A percentile compares a stretch with the other conserved stretches of the same genome.
phyloP scores from a whole-genome alignment of 2,888 invertebrate genomes.

The Tineola bisselliella region DNA sequence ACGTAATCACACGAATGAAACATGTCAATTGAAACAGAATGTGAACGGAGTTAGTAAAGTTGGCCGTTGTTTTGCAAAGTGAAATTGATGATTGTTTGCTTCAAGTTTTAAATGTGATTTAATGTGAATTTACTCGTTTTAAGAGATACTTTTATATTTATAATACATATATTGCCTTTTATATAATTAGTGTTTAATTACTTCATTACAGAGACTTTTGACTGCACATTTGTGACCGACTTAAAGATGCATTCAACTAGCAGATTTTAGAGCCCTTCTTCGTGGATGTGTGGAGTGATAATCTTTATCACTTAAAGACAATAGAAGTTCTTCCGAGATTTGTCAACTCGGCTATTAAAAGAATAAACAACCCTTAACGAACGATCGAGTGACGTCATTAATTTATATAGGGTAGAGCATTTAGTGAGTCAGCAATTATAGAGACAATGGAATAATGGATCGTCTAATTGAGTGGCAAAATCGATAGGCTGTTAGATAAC shows the following conservation, averaged over 20 bases:
- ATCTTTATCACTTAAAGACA: no score
- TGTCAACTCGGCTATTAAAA: not conserved
- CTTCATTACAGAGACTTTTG: no score
- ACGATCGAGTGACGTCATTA: not conserved
- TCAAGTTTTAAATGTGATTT: no score
- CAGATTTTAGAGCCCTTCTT: no score
- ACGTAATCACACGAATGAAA: slow-evolving; percentile 5
- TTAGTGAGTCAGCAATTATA: slow-evolving; percentile 2
- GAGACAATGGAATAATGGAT: slow-evolving; percentile 1
- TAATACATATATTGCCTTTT: no score
- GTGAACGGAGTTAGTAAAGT: not conserved
- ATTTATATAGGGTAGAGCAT: not conserved
- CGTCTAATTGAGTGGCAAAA: not conserved
- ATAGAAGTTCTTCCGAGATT: no score
- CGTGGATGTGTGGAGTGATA: no score
- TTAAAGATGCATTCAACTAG: no score
- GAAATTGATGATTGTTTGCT: not conserved
- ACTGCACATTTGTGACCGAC: no score
- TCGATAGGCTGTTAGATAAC: not conserved
- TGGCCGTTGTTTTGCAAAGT: not conserved
- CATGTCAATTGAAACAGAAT: not conserved
- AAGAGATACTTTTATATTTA: no score
- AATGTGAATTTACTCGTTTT: no score
- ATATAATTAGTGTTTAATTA: no score
- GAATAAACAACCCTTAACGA: not conserved